phyloP scores from a whole-genome alignment of 2,888 invertebrate genomes.

The Hypercompe scribonia region DNA sequence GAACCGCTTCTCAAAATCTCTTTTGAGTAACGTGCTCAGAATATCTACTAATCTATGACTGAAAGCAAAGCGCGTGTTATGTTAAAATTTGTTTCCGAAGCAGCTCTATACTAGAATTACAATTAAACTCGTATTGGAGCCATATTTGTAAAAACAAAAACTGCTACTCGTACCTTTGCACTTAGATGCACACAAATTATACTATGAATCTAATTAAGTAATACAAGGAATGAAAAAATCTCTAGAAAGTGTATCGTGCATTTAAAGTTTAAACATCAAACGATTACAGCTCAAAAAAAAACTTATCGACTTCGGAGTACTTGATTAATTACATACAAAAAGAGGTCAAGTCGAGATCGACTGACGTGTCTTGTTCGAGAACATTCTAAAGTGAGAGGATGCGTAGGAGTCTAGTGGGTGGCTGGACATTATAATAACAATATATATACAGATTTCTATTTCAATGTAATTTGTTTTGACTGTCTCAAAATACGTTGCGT shows the following conservation, averaged over 20 bases:
- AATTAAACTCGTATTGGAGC: conserved; percentile 27
- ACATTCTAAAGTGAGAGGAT: conserved; percentile 55
- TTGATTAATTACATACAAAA: conserved; percentile 24
- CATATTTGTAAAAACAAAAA: too few species aligned
- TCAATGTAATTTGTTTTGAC: conserved; percentile 3
- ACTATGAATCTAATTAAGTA: not conserved
- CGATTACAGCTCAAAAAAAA: not conserved
- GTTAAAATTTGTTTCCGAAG: conserved; percentile 18
- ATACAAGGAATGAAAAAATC: not conserved
- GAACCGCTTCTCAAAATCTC: too few species aligned
- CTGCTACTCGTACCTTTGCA: too few species aligned
- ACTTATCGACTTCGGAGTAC: not conserved
- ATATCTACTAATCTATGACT: not conserved
- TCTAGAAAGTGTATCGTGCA: not conserved
- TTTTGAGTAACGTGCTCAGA: not conserved
- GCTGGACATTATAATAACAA: conserved; percentile 20
- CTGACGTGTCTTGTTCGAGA: conserved; percentile 46
- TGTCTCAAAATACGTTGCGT: not conserved
- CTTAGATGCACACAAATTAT: too few species aligned
- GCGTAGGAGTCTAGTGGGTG: conserved; percentile 54
- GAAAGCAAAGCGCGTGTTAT: not conserved
- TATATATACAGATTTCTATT: conserved; percentile 17
- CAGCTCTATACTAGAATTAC: conserved; percentile 9
- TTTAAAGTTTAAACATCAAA: not conserved
- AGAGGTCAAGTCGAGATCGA: conserved; percentile 45